These are phyloP conservation scores for Phyto melanocephala DNA, from an alignment of 2,888 invertebrate species.

Conservation along the genomic window DNA sequence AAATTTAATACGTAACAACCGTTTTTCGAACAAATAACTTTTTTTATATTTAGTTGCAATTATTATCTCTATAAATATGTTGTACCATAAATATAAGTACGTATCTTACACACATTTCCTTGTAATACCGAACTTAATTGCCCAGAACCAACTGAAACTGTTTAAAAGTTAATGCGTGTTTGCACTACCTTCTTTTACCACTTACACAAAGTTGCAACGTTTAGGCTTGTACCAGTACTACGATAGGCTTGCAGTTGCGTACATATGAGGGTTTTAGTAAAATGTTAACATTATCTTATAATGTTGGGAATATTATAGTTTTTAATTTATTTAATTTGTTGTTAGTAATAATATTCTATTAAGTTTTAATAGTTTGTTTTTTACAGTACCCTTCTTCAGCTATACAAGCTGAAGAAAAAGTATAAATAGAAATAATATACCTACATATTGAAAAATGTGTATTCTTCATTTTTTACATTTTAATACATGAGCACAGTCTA, in stretches of 20 bases:
- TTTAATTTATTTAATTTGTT: slow-evolving; percentile 27
- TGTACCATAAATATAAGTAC: not conserved
- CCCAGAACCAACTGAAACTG: slow-evolving; percentile 34
- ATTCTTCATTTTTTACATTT: too few species aligned
- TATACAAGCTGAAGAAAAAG: too few species aligned
- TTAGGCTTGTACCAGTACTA: not conserved
- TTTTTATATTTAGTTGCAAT: slow-evolving; percentile 1
- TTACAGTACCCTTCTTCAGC: not conserved
- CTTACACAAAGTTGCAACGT: not conserved
- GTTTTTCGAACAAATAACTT: slow-evolving; percentile 12
- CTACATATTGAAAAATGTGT: too few species aligned
- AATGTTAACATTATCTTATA: slow-evolving; percentile 40
- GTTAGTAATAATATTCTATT: slow-evolving; percentile 6
- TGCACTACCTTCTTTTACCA: slow-evolving; percentile 50
- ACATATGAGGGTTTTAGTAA: slow-evolving; percentile 20
- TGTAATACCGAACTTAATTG: slow-evolving; percentile 46
- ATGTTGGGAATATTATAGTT: not conserved
- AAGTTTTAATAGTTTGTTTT: not conserved
- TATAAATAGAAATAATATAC: too few species aligned
- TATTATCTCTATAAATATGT: not conserved
- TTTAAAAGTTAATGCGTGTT: slow-evolving; percentile 52
- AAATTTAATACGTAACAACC: slow-evolving; percentile 6
- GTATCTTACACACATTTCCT: not conserved
- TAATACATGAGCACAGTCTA: too few species aligned
- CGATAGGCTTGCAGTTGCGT: slow-evolving; percentile 12